Evolutionary conservation across 2,888 invertebrate species (phyloP).

Genomic region (Bombylius major): DNA sequence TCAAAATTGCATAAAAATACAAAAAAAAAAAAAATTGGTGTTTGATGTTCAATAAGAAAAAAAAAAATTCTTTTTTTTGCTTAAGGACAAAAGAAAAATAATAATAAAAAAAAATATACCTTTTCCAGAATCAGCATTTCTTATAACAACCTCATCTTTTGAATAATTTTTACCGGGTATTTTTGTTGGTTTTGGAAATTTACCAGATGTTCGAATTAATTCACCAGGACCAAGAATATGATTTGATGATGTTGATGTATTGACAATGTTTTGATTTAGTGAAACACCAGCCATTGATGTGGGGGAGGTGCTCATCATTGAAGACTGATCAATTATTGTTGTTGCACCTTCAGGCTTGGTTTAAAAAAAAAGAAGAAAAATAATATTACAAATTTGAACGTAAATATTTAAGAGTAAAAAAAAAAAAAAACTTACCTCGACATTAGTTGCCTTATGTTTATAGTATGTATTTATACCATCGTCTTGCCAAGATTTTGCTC

Average conservation of each 20-base stretch:
- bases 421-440: constrained; percentile 32
- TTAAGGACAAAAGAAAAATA: not conserved
- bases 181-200: constrained; percentile 77
- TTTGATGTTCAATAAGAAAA: not conserved
- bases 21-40: no score
- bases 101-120: constrained; percentile 41
- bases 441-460: constrained; percentile 52
- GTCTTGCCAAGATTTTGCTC: constrained; percentile 84
- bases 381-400: not conserved
- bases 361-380: constrained; percentile 7
- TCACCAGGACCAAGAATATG: constrained; percentile 69
- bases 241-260: constrained; percentile 37
- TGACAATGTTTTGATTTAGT: constrained; percentile 27
- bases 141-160: constrained; percentile 88
- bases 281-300: constrained; percentile 42
- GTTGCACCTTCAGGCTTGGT: constrained; percentile 17
- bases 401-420: not conserved
- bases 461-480: constrained; percentile 79
- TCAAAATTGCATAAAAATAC: no score
- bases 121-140: constrained; percentile 93
- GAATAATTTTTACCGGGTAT: constrained; percentile 88
- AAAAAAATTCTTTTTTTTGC: no score
- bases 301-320: constrained; percentile 44
- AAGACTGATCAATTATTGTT: constrained; percentile 22
- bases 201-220: constrained; percentile 75